phyloP scores from a whole-genome alignment of 2,797 vertebrate species.

The Potorous gilbertii region DNA sequence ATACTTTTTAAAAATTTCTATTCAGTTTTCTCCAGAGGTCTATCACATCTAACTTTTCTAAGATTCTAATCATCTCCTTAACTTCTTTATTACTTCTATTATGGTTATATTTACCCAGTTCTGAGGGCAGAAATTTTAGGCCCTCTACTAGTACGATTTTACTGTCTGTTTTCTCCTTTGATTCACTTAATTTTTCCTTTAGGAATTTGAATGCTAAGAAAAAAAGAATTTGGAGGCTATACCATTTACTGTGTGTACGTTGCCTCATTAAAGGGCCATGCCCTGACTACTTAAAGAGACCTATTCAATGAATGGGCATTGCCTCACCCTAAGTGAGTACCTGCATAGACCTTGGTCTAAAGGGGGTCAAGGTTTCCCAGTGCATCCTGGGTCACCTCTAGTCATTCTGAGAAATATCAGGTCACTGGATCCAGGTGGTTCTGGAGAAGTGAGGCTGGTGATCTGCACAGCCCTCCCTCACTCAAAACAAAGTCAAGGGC shows the following conservation, averaged over 20 bases:
- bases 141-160: background rate
- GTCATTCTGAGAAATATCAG: too few species aligned
- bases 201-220: background rate
- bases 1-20: background rate
- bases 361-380: too few species aligned
- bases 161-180: background rate
- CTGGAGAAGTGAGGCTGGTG: too few species aligned
- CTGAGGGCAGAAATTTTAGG: background rate
- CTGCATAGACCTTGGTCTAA: too few species aligned
- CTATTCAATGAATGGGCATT: too few species aligned
- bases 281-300: too few species aligned
- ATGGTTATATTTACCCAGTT: background rate
- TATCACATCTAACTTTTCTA: background rate
- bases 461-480: too few species aligned
- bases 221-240: background rate
- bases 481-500: too few species aligned
- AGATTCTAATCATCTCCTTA: background rate
- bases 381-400: too few species aligned
- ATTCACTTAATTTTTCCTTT: background rate
- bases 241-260: background rate
- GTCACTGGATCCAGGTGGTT: too few species aligned
- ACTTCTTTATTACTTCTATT: background rate
- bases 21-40: background rate
- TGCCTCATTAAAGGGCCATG: too few species aligned
- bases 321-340: too few species aligned